phyloP scores from a whole-genome alignment of 2,888 invertebrate genomes.

The Ferrisia virgata region DNA sequence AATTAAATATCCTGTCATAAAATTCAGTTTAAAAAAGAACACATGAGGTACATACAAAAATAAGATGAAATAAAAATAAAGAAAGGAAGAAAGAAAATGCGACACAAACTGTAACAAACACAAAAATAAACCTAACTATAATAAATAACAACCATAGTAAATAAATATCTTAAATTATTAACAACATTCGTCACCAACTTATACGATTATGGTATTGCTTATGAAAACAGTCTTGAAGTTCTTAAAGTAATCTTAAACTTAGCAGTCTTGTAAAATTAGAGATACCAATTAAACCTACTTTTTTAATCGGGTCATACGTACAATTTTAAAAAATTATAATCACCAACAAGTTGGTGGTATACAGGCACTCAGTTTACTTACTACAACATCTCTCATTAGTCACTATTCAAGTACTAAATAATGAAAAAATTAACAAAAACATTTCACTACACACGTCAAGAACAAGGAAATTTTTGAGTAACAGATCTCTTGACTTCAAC shows the following conservation, averaged over 20 bases:
- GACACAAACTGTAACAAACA: background rate
- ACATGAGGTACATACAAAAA: background rate
- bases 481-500: no score
- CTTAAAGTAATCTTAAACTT: slow-evolving; percentile 20
- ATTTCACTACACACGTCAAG: no score
- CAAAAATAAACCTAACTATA: background rate
- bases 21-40: background rate
- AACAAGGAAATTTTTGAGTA: no score
- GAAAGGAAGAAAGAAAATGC: background rate
- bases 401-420: no score
- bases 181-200: background rate
- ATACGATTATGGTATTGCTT: background rate
- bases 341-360: no score
- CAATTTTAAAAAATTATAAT: background rate
- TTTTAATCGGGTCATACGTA: background rate
- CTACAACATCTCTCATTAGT: no score
- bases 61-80: background rate
- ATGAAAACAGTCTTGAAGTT: slow-evolving; percentile 24
- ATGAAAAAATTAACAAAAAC: no score
- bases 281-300: background rate
- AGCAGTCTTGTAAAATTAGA: slow-evolving; percentile 35
- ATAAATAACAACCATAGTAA: slow-evolving; percentile 13
- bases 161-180: background rate
- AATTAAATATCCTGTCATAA: background rate
- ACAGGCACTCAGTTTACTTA: no score